A percentile compares a stretch with the other conserved stretches of the same genome.
Conservation (phyloP, 2,113 vertebrate genomes). For the Elgaria multicarinata region DNA sequence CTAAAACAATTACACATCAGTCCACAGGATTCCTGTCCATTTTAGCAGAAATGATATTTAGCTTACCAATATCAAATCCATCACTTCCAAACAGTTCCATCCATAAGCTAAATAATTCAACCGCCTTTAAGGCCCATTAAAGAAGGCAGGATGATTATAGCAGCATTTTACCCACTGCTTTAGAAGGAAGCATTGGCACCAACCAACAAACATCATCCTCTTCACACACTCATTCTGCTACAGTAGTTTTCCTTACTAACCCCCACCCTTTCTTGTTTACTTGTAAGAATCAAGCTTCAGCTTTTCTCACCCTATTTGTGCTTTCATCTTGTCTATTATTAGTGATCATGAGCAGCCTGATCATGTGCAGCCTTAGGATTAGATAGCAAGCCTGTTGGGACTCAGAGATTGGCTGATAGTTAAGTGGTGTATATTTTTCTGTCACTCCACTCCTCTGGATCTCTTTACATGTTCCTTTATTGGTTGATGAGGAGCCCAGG, state of each 20-base stretch:
- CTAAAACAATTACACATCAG: background rate
- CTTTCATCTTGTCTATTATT: background rate
- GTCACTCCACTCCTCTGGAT: too few species aligned
- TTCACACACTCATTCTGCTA: background rate
- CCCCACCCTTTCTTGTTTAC: background rate
- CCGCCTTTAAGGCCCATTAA: background rate
- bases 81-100: background rate
- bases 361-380: background rate
- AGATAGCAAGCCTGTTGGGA: background rate
- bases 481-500: too few species aligned
- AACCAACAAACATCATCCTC: background rate
- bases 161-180: background rate
- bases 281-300: background rate
- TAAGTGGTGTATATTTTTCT: background rate
- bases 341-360: background rate
- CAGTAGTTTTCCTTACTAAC: background rate
- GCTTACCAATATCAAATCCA: background rate
- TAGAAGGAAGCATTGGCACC: background rate
- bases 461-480: too few species aligned
- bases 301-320: background rate
- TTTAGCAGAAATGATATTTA: constrained; percentile 10
- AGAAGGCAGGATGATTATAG: background rate
- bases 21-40: constrained; percentile 3
- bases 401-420: background rate
- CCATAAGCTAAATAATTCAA: background rate